Conservation (phyloP, 2,113 vertebrate genomes). For the Prunella fulvescens region DNA sequence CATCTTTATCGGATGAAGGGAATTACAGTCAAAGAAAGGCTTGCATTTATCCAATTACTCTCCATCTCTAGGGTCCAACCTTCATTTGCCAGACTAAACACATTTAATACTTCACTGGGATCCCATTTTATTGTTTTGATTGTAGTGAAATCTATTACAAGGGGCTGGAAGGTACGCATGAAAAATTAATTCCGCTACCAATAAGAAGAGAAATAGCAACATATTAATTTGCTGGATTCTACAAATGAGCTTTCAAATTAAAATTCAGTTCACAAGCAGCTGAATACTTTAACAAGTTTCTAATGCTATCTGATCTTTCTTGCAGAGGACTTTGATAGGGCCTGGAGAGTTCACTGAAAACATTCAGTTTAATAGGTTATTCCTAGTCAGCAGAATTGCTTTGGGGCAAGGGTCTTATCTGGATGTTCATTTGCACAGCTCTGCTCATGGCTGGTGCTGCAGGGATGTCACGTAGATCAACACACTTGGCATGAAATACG, state of each 20-base stretch:
- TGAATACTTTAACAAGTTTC: conserved; percentile 16
- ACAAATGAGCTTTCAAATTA: conserved; percentile 31
- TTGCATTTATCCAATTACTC: conserved; percentile 52
- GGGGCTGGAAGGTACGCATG: conserved; percentile 17
- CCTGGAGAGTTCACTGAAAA: conserved; percentile 22
- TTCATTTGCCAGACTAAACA: conserved; percentile 51
- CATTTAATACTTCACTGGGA: conserved; percentile 56
- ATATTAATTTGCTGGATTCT: conserved; percentile 31
- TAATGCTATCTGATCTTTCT: background rate
- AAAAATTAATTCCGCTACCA: conserved; percentile 18
- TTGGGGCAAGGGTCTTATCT: conserved; percentile 6
- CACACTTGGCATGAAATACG: background rate
- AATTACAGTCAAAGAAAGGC: conserved; percentile 32
- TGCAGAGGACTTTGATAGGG: conserved; percentile 16
- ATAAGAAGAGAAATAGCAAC: background rate
- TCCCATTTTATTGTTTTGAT: conserved; percentile 53
- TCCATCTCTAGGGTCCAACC: conserved; percentile 47
- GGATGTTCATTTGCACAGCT: background rate
- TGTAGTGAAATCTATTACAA: conserved; percentile 41
- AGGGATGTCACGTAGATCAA: background rate
- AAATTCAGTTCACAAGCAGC: conserved; percentile 1
- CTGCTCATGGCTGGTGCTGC: background rate
- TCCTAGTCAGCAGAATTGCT: background rate
- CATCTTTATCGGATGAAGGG: conserved; percentile 35
- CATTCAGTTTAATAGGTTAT: background rate